Conservation (phyloP, 2,113 vertebrate species). For the Triplophysa tibetana region DNA sequence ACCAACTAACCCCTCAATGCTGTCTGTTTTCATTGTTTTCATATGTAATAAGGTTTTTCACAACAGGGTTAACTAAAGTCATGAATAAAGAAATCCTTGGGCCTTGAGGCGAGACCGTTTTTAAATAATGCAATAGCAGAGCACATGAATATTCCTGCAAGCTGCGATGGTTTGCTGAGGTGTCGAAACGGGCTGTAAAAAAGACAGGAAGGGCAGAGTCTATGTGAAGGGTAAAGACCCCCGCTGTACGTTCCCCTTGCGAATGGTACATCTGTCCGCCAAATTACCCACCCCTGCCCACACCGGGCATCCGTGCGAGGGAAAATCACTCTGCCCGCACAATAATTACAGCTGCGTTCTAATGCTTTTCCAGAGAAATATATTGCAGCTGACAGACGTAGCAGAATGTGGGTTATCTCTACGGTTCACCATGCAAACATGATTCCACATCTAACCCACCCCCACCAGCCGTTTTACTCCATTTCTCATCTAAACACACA, state of each 20-base stretch:
- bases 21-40: neutral
- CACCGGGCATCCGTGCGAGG: conserved; percentile 31
- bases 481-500: conserved; percentile 34
- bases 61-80: neutral
- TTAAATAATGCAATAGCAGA: conserved; percentile 13
- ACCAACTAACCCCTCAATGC: neutral
- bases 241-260: conserved; percentile 5
- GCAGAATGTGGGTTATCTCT: conserved; percentile 46
- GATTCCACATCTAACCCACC: conserved; percentile 17
- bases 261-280: neutral
- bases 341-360: conserved; percentile 45
- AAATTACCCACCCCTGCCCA: conserved; percentile 29
- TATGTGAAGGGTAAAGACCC: conserved; percentile 28
- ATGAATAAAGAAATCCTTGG: neutral
- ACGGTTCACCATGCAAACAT: conserved; percentile 46
- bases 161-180: conserved; percentile 7
- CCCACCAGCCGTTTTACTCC: conserved; percentile 23
- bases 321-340: conserved; percentile 32
- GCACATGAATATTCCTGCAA: conserved; percentile 10
- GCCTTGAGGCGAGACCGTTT: neutral
- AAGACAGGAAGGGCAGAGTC: conserved; percentile 9
- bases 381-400: neutral
- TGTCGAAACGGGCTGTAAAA: conserved; percentile 18
- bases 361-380: conserved; percentile 24
- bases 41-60: neutral